Evolutionary conservation across 2,797 vertebrate species (phyloP).

Genomic region (Darevskia mixta): DNA sequence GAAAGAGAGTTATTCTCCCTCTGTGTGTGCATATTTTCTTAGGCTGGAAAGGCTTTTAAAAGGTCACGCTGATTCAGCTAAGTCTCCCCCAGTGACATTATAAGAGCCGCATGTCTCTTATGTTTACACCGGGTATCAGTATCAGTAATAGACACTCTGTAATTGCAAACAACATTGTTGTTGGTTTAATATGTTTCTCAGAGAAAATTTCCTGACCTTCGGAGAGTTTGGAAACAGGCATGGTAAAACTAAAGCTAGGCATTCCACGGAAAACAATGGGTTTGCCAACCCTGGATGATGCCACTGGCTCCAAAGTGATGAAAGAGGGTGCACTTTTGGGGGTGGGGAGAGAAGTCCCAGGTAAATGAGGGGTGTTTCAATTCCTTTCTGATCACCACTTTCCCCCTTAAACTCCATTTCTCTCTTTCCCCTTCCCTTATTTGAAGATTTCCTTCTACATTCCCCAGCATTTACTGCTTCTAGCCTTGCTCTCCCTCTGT

Average conservation of each 20-base stretch:
- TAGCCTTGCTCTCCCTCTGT: too few relatives aligned
- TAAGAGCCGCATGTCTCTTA: neutral
- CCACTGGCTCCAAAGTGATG: neutral
- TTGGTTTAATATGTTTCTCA: neutral
- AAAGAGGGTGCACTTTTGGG: neutral
- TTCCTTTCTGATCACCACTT: neutral
- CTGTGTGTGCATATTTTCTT: neutral
- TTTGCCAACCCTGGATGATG: neutral
- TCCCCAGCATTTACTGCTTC: too few relatives aligned
- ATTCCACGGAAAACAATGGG: neutral
- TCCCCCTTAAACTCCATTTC: neutral
- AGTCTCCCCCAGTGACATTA: conserved; percentile 13
- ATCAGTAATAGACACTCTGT: neutral
- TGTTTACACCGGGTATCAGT: neutral
- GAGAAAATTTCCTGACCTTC: neutral
- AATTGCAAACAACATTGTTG: conserved; percentile 18
- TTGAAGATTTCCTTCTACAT: neutral
- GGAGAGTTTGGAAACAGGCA: neutral
- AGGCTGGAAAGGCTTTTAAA: conserved; percentile 27
- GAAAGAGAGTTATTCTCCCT: neutral
- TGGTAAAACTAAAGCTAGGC: neutral
- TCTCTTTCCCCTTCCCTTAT: neutral
- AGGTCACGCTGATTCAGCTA: conserved; percentile 17
- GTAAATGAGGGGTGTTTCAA: neutral
- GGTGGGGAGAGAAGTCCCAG: neutral